A percentile compares a stretch with the other conserved stretches of the same genome.
phyloP scores from a whole-genome alignment of 2,113 vertebrate species.

The Bubalus kerabau region DNA sequence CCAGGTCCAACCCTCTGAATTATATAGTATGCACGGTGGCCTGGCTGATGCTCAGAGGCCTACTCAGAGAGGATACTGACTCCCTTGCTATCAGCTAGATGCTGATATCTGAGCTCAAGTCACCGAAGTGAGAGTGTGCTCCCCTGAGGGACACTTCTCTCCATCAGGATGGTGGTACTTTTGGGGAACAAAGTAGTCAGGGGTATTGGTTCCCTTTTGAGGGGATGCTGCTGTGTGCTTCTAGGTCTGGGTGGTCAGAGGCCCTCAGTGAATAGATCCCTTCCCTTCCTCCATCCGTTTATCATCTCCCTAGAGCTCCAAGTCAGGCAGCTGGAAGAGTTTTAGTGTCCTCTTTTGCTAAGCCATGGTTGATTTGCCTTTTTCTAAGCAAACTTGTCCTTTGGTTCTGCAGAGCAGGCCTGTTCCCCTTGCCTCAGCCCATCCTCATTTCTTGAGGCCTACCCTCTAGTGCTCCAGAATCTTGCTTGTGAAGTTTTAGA shows the following conservation, averaged over 20 bases:
- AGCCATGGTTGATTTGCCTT: slow-evolving; percentile 19
- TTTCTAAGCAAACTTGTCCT: slow-evolving; percentile 24
- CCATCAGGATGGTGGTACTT: slow-evolving; percentile 22
- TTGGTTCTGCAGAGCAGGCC: slow-evolving; percentile 41
- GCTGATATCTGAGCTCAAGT: slow-evolving; percentile 11
- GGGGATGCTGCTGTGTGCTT: slow-evolving; percentile 48
- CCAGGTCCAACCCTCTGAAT: slow-evolving; percentile 26
- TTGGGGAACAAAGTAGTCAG: slow-evolving; percentile 21
- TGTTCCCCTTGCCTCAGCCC: not conserved
- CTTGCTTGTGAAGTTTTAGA: slow-evolving; percentile 27
- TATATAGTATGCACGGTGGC: not conserved
- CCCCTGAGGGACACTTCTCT: not conserved
- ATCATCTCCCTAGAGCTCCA: not conserved
- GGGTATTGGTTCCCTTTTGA: slow-evolving; percentile 39
- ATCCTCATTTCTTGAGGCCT: not conserved
- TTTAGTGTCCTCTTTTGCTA: not conserved
- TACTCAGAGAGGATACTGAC: slow-evolving; percentile 7
- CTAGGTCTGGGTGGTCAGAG: slow-evolving; percentile 44
- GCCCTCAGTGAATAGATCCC: slow-evolving; percentile 24
- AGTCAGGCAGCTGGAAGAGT: slow-evolving; percentile 18
- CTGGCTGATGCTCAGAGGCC: slow-evolving; percentile 24
- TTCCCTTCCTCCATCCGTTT: not conserved
- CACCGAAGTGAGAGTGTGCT: not conserved
- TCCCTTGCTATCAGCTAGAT: not conserved
- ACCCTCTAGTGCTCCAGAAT: not conserved